These are phyloP conservation scores for Phanerotoma sp. DNA, from an alignment of 2,888 invertebrate species.

Conservation along the genomic window DNA sequence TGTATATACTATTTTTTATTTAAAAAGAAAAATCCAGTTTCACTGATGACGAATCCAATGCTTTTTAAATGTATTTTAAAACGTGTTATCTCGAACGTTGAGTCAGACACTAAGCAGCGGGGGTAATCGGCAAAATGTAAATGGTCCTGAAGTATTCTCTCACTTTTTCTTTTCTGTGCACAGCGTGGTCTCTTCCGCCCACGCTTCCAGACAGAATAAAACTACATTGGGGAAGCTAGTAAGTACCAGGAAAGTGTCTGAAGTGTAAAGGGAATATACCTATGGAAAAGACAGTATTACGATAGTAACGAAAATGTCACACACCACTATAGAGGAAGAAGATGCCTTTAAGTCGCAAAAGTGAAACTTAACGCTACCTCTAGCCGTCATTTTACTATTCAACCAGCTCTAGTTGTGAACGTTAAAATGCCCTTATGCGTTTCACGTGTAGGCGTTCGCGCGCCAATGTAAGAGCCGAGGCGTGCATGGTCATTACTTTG, in stretches of 20 bases:
- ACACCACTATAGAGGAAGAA: constrained; percentile 17
- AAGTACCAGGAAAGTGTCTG: constrained; percentile 51
- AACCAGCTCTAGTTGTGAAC: constrained; percentile 17
- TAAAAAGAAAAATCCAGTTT: too few species aligned
- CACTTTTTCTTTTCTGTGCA: constrained; percentile 12
- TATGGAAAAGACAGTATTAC: constrained; percentile 23
- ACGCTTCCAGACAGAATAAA: constrained; percentile 55
- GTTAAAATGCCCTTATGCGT: constrained; percentile 37
- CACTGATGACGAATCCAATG: constrained; percentile 3
- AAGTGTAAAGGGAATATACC: constrained; percentile 20
- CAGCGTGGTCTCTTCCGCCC: constrained; percentile 45
- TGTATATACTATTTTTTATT: neutral
- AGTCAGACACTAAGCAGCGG: too few species aligned
- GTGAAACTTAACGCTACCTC: constrained; percentile 36
- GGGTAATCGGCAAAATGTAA: too few species aligned
- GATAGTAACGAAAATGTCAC: constrained; percentile 40
- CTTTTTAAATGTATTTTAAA: too few species aligned
- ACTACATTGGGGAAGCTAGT: constrained; percentile 50
- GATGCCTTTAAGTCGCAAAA: constrained; percentile 7
- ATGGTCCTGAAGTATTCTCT: neutral
- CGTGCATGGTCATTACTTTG: constrained; percentile 45
- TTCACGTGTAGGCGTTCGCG: constrained; percentile 50
- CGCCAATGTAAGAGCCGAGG: constrained; percentile 31
- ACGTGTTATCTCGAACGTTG: too few species aligned
- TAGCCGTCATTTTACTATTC: constrained; percentile 38